phyloP scores from a whole-genome alignment of 92 coral and sea anemone genomes.

The Heliopora coerulea region DNA sequence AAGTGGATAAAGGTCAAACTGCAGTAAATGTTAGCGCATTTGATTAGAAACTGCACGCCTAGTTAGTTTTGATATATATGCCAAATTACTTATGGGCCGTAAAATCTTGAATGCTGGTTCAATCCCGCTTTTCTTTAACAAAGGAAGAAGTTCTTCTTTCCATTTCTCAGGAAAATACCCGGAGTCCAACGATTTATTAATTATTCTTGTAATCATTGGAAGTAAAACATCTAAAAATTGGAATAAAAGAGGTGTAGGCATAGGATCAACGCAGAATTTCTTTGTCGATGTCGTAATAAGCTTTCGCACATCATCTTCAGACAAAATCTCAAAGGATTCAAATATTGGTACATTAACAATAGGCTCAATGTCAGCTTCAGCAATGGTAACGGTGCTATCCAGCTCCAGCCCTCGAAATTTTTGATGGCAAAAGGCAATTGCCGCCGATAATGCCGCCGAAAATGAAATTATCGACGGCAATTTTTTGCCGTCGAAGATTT shows the following conservation, averaged over 20 bases:
- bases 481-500: too few species aligned
- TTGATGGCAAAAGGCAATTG: too few species aligned
- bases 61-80: too few species aligned
- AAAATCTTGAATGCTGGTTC: conserved; percentile 5
- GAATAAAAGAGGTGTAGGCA: conserved; percentile 1
- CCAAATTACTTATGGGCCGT: conserved; percentile 10
- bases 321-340: conserved; percentile 12
- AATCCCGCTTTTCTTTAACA: not conserved
- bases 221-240: not conserved
- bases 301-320: conserved; percentile 33
- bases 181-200: conserved; percentile 4
- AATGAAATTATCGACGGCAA: too few species aligned
- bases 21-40: not conserved
- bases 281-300: conserved; percentile 16
- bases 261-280: conserved; percentile 28
- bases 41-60: too few species aligned
- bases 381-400: too few species aligned
- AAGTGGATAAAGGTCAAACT: not conserved
- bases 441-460: too few species aligned
- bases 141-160: not conserved
- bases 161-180: not conserved
- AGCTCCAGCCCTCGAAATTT: too few species aligned
- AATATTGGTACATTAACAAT: conserved; percentile 29
- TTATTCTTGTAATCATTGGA: not conserved
- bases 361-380: too few species aligned